Evolutionary conservation across 2,113 vertebrate species (phyloP).

Genomic region (Delphinapterus leucas): DNA sequence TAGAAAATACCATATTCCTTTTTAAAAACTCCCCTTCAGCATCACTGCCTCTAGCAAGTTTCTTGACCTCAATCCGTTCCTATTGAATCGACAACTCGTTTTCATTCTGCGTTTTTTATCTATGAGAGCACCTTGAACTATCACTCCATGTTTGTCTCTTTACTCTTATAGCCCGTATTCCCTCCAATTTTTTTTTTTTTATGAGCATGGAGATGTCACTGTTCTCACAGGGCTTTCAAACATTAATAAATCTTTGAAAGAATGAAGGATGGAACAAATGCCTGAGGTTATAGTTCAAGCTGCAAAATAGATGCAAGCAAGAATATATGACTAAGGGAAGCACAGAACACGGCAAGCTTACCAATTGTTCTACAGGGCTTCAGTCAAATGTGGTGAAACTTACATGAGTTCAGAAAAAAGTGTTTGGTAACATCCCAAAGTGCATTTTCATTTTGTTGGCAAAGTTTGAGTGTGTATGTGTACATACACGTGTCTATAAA

Average conservation of each 20-base stretch:
- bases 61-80: not conserved
- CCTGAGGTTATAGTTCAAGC: not conserved
- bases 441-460: not conserved
- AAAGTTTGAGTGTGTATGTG: not conserved
- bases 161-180: not conserved
- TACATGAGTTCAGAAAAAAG: not conserved
- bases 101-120: not conserved
- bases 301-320: not conserved
- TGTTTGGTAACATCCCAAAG: not conserved
- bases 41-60: not conserved
- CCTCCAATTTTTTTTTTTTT: not conserved
- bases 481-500: not conserved
- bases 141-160: not conserved
- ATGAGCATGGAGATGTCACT: not conserved
- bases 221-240: not conserved
- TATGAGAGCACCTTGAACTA: not conserved
- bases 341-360: not conserved
- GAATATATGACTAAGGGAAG: not conserved
- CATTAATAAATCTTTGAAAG: not conserved
- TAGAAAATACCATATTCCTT: not conserved
- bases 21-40: not conserved
- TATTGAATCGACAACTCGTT: not conserved
- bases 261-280: not conserved
- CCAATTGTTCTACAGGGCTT: not conserved
- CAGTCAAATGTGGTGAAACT: not conserved